A percentile compares a stretch with the other conserved stretches of the same genome.
Conservation (phyloP, 2,888 invertebrate species). For the Piscicola geometra region DNA sequence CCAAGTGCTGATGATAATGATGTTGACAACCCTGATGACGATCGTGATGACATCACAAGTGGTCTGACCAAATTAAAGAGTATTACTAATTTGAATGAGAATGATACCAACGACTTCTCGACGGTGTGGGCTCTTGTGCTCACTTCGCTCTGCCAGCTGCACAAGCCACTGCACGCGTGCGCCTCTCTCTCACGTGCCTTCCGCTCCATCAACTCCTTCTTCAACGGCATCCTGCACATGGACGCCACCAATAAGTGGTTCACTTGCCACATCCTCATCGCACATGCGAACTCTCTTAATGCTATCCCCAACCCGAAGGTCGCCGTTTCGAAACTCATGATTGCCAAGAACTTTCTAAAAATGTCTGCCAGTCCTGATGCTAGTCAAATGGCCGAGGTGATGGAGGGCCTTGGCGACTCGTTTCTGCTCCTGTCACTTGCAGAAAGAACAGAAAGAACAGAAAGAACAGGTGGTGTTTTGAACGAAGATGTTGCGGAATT, state of each 20-base stretch:
- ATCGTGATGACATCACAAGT: no score
- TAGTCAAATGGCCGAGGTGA: conserved; percentile 1
- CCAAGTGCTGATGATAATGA: background rate
- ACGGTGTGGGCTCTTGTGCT: conserved; percentile 20
- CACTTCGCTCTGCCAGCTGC: conserved; percentile 11
- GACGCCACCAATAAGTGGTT: conserved; percentile 24
- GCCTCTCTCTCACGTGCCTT: background rate
- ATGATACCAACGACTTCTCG: background rate
- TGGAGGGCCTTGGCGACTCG: conserved; percentile 16
- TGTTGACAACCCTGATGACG: background rate
- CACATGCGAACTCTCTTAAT: background rate
- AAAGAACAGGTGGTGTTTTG: background rate
- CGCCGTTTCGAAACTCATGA: background rate
- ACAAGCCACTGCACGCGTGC: conserved; percentile 11
- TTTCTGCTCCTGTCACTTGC: conserved; percentile 4
- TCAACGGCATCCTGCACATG: conserved; percentile 10
- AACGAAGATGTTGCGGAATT: background rate
- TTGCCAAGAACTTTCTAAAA: conserved; percentile 26
- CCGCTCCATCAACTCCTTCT: conserved; percentile 1
- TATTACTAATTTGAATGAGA: no score
- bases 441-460: background rate
- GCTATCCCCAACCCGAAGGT: background rate
- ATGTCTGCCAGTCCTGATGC: conserved; percentile 17
- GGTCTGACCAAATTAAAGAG: background rate
- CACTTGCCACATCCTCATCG: background rate